Evolutionary conservation across 2,113 vertebrate genomes (phyloP).

Genomic region (Microcebus jonahi): DNA sequence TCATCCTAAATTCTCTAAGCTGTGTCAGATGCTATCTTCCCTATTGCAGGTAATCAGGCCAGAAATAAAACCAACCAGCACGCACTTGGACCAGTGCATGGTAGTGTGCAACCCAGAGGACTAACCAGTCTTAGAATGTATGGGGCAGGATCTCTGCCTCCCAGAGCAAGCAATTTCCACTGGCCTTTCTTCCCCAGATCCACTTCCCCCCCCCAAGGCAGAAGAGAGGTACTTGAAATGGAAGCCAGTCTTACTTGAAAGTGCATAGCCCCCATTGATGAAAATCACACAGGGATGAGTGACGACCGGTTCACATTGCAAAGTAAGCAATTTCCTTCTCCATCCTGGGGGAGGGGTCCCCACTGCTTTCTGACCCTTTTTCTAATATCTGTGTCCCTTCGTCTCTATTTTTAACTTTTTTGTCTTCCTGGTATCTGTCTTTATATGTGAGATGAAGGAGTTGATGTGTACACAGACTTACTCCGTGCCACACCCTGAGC

Average conservation of each 20-base stretch:
- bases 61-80: not conserved
- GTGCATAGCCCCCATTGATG: not conserved
- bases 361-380: not conserved
- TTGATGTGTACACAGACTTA: not conserved
- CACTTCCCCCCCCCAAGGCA: not conserved
- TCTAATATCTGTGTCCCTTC: not conserved
- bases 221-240: not conserved
- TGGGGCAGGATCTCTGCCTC: not conserved
- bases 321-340: not conserved
- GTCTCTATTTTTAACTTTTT: not conserved
- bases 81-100: not conserved
- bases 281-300: not conserved
- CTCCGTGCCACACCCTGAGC: not conserved
- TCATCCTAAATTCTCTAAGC: not conserved
- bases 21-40: not conserved
- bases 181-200: not conserved
- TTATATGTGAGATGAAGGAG: not conserved
- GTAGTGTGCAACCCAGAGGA: not conserved
- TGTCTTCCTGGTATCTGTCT: not conserved
- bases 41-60: not conserved
- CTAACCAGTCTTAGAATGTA: not conserved
- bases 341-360: not conserved
- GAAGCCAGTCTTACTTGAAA: not conserved
- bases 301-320: fast-evolving
- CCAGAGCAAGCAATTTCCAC: not conserved